Evolutionary conservation across 1,140 invertebrate species (phyloP), one percentile per base, ranked within the genome.

Genomic region (Triops cancriformis): DNA sequence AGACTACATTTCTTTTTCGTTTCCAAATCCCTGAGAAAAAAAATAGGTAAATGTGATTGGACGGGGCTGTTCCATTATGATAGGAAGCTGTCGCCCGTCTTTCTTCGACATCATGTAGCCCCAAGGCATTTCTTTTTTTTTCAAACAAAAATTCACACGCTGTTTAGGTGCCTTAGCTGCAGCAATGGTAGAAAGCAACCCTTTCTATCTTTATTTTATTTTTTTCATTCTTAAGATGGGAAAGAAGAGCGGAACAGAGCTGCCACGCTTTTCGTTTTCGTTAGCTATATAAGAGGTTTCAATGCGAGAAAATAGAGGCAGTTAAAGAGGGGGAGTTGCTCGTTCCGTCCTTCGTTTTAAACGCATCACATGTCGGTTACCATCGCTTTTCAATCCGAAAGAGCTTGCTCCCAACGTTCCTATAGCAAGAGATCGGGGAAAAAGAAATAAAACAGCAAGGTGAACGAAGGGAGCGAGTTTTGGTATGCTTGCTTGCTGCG

Each of bases 61-160:
- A 64, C 51, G 51, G 23, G 31, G 51, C 51, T 64, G 51, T 64
- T 64, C 51, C 51, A 64, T 10, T 64, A 64, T 64, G 51, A 64
- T 64, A 64, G 51, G 51, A 64, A 64, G 51, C 51, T 64, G 51
- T 18, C 18, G 51, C 51, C 51, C 23, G 51, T 64, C 10, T 18
- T 64, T 14, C 18, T 23, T 12, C 51, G 14, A 64, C 51, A 64
- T 64, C 14, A 10, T 14, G 6, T 10, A 6, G 51, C 14, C 51
- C 51, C 51, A 64, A 14, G 51, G 51, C 51, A 64, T 14, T 64
- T 64, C 51, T n/a, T 64, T 64, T 64, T 2, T 64, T 12, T 23
- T 14, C 51, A 37, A 37, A n/a, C n/a, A n/a, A n/a, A n/a, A 7
- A 14, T 64, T 64, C 51, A 64, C 51, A 64, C 51, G 51, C 51